phyloP scores from a whole-genome alignment of 2,113 vertebrate species.

The Austrofundulus limnaeus region DNA sequence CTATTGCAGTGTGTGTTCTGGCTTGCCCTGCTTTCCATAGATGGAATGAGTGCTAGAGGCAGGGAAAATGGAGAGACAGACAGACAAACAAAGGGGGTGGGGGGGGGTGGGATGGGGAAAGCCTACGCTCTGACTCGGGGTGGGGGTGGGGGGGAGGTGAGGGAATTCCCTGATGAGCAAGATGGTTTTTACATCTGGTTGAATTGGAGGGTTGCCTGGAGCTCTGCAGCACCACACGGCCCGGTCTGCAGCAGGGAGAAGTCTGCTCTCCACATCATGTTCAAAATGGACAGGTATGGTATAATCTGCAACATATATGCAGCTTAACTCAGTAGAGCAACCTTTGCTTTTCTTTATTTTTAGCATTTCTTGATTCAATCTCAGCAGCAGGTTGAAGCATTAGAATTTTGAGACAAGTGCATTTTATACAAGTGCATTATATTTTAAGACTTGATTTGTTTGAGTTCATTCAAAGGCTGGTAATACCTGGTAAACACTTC shows the following conservation, averaged over 20 bases:
- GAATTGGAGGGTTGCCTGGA: slow-evolving; percentile 81
- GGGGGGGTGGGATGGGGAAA: slow-evolving; percentile 83
- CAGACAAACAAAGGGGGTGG: slow-evolving; percentile 50
- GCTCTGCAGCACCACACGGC: slow-evolving; percentile 59
- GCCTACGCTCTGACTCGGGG: slow-evolving; percentile 87
- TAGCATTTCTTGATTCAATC: slow-evolving; percentile 25
- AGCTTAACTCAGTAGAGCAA: slow-evolving; percentile 16
- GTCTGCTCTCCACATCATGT: slow-evolving; percentile 48
- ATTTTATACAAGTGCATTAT: background rate
- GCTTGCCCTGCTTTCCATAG: slow-evolving; percentile 71
- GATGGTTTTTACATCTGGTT: slow-evolving; percentile 89
- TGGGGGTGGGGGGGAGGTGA: slow-evolving; percentile 78
- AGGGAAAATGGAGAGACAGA: slow-evolving; percentile 61
- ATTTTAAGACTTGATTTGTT: slow-evolving; percentile 27
- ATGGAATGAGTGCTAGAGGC: slow-evolving; percentile 66
- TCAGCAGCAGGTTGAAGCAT: slow-evolving; percentile 24
- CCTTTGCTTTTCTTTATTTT: slow-evolving; percentile 6
- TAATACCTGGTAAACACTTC: slow-evolving; percentile 39
- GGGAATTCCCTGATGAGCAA: slow-evolving; percentile 93
- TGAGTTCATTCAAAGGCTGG: slow-evolving; percentile 41
- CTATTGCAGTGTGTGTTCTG: slow-evolving; percentile 72
- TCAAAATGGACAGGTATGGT: slow-evolving; percentile 33
- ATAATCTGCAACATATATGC: slow-evolving; percentile 41
- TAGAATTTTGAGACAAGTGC: background rate
- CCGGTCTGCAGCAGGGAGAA: slow-evolving; percentile 51